phyloP scores from a whole-genome alignment of 2,797 vertebrate species.

The Melanitta fusca region DNA sequence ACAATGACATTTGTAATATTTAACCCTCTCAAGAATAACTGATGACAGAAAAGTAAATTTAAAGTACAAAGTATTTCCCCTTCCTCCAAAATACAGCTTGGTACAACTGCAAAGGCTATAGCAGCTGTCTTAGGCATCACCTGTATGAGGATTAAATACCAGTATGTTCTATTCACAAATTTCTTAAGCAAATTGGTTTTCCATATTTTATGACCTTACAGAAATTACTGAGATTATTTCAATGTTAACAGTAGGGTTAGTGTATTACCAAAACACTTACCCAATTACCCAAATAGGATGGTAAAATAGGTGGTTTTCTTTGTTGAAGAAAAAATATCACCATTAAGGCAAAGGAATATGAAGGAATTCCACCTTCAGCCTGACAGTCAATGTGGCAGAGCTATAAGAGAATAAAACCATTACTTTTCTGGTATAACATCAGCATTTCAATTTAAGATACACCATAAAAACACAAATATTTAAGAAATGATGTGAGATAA shows the following conservation, averaged over 20 bases:
- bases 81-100: neutral
- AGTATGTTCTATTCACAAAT: neutral
- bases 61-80: neutral
- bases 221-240: neutral
- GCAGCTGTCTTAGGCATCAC: neutral
- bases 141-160: neutral
- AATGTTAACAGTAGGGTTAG: neutral
- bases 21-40: neutral
- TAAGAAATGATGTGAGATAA: neutral
- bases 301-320: conserved; percentile 91
- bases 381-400: conserved; percentile 97
- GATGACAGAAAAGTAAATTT: neutral
- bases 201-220: neutral
- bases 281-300: conserved; percentile 93
- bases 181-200: neutral
- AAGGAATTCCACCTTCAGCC: conserved; percentile 95
- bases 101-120: neutral
- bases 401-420: conserved; percentile 76
- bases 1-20: neutral
- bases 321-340: conserved; percentile 99
- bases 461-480: neutral
- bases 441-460: neutral
- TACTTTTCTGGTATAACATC: neutral
- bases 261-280: conserved; percentile 76
- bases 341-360: conserved; percentile 97